These are phyloP conservation scores for Ceyx erithaca DNA, from an alignment of 2,797 vertebrate genomes.

Conservation along the genomic window DNA sequence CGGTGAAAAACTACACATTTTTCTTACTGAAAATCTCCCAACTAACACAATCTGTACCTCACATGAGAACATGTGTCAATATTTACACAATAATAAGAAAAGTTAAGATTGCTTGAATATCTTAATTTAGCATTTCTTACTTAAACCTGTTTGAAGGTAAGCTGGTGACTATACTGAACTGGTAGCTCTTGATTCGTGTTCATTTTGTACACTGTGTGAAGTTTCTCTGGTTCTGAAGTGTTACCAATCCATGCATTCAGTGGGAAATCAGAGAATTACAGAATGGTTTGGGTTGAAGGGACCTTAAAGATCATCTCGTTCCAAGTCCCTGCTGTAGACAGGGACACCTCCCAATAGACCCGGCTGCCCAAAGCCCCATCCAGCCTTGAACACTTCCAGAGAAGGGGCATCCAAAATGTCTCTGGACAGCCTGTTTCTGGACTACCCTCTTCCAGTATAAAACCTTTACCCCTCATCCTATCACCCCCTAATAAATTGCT, in stretches of 20 bases:
- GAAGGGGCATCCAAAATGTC: too few relatives aligned
- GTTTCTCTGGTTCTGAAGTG: background rate
- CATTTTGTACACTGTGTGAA: background rate
- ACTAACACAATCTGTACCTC: background rate
- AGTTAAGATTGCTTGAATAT: background rate
- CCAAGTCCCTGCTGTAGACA: too few relatives aligned
- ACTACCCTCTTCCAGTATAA: too few relatives aligned
- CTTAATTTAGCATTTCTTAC: background rate
- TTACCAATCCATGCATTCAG: background rate
- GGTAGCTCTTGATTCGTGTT: background rate
- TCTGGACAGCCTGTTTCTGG: too few relatives aligned
- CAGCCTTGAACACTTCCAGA: too few relatives aligned
- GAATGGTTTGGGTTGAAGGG: background rate
- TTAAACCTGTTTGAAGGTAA: background rate
- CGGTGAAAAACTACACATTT: background rate
- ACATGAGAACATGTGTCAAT: background rate
- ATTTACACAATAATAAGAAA: background rate
- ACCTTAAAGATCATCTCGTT: too few relatives aligned
- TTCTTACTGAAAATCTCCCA: background rate
- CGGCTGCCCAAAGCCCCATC: too few relatives aligned
- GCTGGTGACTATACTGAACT: background rate
- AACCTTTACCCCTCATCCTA: too few relatives aligned
- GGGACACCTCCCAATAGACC: too few relatives aligned
- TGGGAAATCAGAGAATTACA: background rate
- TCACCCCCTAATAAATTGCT: background rate